These are phyloP conservation scores for Neodiprion lecontei DNA, from an alignment of 1,140 invertebrate species.

Conservation along the genomic window DNA sequence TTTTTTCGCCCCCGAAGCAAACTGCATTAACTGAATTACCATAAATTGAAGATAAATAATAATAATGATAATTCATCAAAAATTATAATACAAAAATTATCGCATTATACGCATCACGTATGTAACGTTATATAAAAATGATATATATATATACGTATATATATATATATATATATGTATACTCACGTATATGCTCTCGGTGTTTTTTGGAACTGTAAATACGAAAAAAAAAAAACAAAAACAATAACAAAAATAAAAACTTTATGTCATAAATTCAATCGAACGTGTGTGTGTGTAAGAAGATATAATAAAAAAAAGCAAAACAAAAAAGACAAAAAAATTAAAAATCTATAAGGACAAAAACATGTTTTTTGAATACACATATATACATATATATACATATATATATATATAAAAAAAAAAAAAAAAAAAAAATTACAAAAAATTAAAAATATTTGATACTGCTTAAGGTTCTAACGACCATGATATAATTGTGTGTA, in stretches of 20 bases:
- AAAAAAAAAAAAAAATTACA: constrained; percentile 16
- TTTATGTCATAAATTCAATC: constrained; percentile 22
- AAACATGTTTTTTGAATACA: constrained; percentile 32
- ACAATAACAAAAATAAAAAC: constrained; percentile 14
- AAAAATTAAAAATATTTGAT: too few relatives aligned
- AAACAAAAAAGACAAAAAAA: constrained; percentile 31
- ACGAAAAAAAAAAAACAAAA: constrained; percentile 39
- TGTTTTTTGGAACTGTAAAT: constrained; percentile 55
- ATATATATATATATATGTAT: constrained; percentile 34
- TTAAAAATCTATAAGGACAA: constrained; percentile 37
- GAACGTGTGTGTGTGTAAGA: constrained; percentile 29
- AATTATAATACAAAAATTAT: background rate
- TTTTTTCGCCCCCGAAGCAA: too few relatives aligned
- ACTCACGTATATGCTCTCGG: constrained; percentile 59
- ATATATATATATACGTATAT: too few relatives aligned
- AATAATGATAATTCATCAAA: constrained; percentile 6
- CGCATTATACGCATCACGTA: background rate
- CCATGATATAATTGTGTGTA: too few relatives aligned
- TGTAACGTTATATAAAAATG: background rate
- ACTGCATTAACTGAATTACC: too few relatives aligned
- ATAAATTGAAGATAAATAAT: constrained; percentile 53
- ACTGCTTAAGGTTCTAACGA: too few relatives aligned
- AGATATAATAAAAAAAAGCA: constrained; percentile 35
- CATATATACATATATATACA: too few relatives aligned
- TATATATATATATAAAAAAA: background rate